Evolutionary conservation across 1,140 invertebrate genomes (phyloP), one percentile per base, ranked within the genome.

Genomic region (Contarinia nasturtii): DNA sequence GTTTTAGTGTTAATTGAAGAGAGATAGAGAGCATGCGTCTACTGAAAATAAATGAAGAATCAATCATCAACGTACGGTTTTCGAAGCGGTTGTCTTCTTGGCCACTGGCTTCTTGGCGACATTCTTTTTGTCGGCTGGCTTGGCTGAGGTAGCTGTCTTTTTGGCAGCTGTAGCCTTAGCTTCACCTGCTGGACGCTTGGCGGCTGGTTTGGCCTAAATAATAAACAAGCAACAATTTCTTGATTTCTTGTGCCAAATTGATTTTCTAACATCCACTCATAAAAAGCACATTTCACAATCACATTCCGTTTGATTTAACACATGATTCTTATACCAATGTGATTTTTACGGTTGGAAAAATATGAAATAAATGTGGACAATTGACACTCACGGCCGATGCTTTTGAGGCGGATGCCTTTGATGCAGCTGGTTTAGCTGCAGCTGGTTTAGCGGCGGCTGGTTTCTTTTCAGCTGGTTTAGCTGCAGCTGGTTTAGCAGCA

Each of bases 381-480:
- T 5, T 27, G 59, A 37, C 27, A 27, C 63, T 60, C 49, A 66
- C 65, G 10, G 61, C 46, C 34, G 58, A 41, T 51, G 53, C 48
- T 49, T 50, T 52, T n/a, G 51, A 22, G 3, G 27, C 27, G 27
- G 27, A 3, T 57, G 38, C 56, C 27, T 55, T 49, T 22, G 54
- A 49, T 18, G 59, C 61, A 2, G 66, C 58, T 45, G 65, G 33
- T 45, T 51, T 49, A 10, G 44, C 33, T n/a, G 43, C 51, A 48
- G 64, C 55, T 18, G 67, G 57, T 49, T 66, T 68, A 48, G 72
- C 72, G 48, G 74, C 69, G 14, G 72, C 69, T n/a, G 71, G 65
- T 55, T 80, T 79, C 54, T 79, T 79, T 49, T 78, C 76, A 41
- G 72, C 70, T 42, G 73, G 60, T 52, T 77, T 77, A 20, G 58